These are phyloP conservation scores for Dasypolia templi DNA, from an alignment of 2,888 invertebrate genomes.

Conservation along the genomic window DNA sequence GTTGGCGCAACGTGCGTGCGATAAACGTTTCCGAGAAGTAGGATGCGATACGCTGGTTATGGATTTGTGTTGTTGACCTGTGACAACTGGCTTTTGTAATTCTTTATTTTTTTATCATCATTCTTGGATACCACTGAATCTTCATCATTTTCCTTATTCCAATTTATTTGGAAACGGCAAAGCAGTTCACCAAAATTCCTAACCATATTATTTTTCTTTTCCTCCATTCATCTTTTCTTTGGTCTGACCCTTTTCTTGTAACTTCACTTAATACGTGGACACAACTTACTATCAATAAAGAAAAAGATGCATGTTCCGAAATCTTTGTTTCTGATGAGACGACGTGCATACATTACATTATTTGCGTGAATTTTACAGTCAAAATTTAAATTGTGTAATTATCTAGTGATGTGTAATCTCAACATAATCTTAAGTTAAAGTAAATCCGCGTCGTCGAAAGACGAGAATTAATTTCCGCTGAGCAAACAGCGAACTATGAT, in stretches of 20 bases:
- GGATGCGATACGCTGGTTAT: slow-evolving; percentile 46
- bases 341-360: background rate
- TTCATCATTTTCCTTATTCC: background rate
- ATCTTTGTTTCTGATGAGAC: background rate
- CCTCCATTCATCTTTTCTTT: background rate
- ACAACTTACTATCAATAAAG: background rate
- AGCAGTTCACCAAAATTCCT: no score
- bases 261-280: background rate
- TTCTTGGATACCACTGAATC: background rate
- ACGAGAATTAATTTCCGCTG: slow-evolving; percentile 56
- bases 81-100: background rate
- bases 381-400: slow-evolving; percentile 26
- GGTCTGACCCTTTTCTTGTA: background rate
- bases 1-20: slow-evolving; percentile 54
- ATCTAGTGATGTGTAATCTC: slow-evolving; percentile 23
- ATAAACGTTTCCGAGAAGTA: slow-evolving; percentile 70
- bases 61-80: slow-evolving; percentile 49
- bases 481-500: slow-evolving; percentile 55
- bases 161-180: no score
- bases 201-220: no score
- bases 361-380: background rate
- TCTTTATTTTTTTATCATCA: background rate
- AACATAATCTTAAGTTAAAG: slow-evolving; percentile 47
- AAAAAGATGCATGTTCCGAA: no score
- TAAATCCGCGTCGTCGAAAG: slow-evolving; percentile 45